A percentile compares a stretch with the other conserved stretches of the same genome.
Evolutionary conservation across 1,140 invertebrate genomes (phyloP).

Genomic region (Nilaparvata lugens): DNA sequence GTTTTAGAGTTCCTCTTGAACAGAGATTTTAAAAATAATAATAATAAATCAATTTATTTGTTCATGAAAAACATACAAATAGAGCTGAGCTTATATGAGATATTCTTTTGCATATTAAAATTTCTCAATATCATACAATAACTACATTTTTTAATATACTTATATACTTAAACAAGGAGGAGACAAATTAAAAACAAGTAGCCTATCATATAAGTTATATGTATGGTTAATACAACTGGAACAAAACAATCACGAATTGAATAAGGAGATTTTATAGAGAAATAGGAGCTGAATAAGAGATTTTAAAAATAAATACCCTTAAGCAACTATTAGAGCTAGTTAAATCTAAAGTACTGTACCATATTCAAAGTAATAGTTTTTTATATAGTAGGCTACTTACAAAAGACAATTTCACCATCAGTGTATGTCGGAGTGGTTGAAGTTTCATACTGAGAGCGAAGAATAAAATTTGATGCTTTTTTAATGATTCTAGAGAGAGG

Average conservation of each 20-base stretch:
- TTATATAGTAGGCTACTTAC: conserved; percentile 40
- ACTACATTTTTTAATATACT: too few relatives aligned
- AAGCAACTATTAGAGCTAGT: neutral
- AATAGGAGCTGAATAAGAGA: neutral
- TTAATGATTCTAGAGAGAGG: conserved; percentile 62
- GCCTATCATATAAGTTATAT: too few relatives aligned
- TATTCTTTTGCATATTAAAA: too few relatives aligned
- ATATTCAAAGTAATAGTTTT: neutral
- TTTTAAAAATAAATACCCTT: neutral
- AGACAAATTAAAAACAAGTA: too few relatives aligned
- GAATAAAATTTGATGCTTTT: conserved; percentile 65
- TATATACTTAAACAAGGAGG: too few relatives aligned
- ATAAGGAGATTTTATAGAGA: neutral
- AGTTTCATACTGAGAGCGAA: conserved; percentile 53
- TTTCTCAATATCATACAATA: too few relatives aligned
- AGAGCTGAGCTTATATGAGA: too few relatives aligned
- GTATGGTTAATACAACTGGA: neutral
- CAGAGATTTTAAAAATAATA: too few relatives aligned
- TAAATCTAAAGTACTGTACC: neutral
- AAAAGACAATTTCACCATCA: conserved; percentile 75
- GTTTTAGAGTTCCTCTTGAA: too few relatives aligned
- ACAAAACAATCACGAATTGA: too few relatives aligned
- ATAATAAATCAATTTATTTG: too few relatives aligned
- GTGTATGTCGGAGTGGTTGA: conserved; percentile 47
- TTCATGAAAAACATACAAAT: too few relatives aligned